Percentiles rank a stretch among this genome's conserved stretches.
These are phyloP conservation scores for Gadus macrocephalus DNA, from an alignment of 2,113 vertebrate species.

Conservation along the genomic window DNA sequence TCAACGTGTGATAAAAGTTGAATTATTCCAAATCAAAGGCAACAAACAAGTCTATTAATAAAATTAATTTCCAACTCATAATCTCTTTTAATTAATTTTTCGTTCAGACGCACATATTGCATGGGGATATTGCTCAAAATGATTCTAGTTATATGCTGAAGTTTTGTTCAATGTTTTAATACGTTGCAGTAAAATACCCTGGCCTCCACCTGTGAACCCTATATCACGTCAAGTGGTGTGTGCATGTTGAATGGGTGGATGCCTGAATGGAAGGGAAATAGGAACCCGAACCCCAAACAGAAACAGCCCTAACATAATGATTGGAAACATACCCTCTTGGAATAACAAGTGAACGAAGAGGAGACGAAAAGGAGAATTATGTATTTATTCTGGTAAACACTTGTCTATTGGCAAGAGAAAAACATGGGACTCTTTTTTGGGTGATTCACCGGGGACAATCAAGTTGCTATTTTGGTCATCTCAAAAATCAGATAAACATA, in stretches of 20 bases:
- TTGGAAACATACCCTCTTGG: no score
- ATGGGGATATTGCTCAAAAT: slow-evolving; percentile 54
- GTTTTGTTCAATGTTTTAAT: slow-evolving; percentile 60
- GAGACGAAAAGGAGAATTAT: slow-evolving; percentile 33
- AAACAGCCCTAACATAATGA: no score
- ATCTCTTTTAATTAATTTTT: slow-evolving; percentile 67
- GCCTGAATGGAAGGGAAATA: no score
- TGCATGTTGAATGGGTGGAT: no score
- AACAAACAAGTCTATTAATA: slow-evolving; percentile 64
- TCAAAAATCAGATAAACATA: slow-evolving; percentile 24
- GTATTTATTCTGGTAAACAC: slow-evolving; percentile 41
- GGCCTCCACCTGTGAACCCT: no score
- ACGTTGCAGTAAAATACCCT: neutral
- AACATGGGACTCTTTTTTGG: slow-evolving; percentile 35
- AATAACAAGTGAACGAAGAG: no score
- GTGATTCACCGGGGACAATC: slow-evolving; percentile 34
- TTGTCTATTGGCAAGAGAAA: slow-evolving; percentile 44
- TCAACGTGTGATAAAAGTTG: slow-evolving; percentile 66
- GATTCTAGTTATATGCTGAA: slow-evolving; percentile 51
- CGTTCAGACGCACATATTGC: slow-evolving; percentile 63
- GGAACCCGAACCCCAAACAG: no score
- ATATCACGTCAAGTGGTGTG: no score
- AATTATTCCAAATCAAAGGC: slow-evolving; percentile 72
- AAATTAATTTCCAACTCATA: slow-evolving; percentile 60
- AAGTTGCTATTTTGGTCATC: slow-evolving; percentile 41